A percentile compares a stretch with the other conserved stretches of the same genome.
These are phyloP conservation scores for Nephila pilipes DNA, from an alignment of 1,140 invertebrate genomes.

Conservation along the genomic window DNA sequence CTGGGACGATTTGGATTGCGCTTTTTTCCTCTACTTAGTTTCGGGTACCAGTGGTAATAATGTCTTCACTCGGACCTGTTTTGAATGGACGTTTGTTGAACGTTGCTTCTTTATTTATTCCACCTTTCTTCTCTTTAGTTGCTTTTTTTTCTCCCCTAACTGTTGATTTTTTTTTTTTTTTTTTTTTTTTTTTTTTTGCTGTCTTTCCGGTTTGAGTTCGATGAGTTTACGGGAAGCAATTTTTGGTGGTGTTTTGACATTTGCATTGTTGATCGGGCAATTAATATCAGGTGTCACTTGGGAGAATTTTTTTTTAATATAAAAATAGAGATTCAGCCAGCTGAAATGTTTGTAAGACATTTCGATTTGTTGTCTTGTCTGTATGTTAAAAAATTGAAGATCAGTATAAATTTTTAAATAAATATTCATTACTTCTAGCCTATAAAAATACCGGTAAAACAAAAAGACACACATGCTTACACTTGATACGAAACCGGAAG, in stretches of 20 bases:
- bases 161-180: neutral
- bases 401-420: too few relatives aligned
- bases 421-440: too few relatives aligned
- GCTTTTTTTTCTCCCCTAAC: neutral
- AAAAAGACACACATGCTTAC: too few relatives aligned
- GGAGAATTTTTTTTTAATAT: too few relatives aligned
- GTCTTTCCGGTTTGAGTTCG: neutral
- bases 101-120: neutral
- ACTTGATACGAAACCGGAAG: too few relatives aligned
- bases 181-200: neutral
- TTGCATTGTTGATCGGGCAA: neutral
- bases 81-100: slow-evolving; percentile 26
- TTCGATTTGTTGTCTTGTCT: neutral
- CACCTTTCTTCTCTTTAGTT: neutral
- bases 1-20: slow-evolving; percentile 38
- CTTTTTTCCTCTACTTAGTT: slow-evolving; percentile 39
- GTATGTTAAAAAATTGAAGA: too few relatives aligned
- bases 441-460: too few relatives aligned
- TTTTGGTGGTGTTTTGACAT: neutral
- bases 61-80: slow-evolving; percentile 36
- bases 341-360: neutral
- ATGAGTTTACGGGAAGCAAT: neutral
- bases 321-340: too few relatives aligned
- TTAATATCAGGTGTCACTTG: neutral
- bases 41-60: slow-evolving; percentile 13